These are phyloP conservation scores for Porites lutea DNA, from an alignment of 64 coral and sea anemone species.

Conservation along the genomic window DNA sequence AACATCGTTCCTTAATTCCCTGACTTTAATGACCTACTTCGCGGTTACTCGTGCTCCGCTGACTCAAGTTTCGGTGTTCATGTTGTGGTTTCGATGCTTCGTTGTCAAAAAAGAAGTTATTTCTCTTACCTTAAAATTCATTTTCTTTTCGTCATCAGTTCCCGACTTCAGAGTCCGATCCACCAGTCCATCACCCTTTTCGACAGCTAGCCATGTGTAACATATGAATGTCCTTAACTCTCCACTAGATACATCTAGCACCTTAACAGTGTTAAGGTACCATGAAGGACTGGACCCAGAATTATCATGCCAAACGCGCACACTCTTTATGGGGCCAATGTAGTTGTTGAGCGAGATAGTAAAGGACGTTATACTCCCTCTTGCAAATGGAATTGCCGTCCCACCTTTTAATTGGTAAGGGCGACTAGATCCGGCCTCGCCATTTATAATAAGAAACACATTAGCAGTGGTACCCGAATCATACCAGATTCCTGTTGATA, in stretches of 20 bases:
- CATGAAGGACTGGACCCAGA: constrained; percentile 53
- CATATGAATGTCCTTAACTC: constrained; percentile 17
- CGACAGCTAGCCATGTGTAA: constrained; percentile 59
- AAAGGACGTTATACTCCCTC: constrained; percentile 44
- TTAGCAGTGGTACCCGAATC: constrained; percentile 62
- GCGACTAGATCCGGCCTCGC: constrained; percentile 3
- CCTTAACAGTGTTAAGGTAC: constrained; percentile 48
- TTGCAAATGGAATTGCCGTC: constrained; percentile 49
- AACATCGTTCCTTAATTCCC: too few relatives aligned
- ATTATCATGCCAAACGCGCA: constrained; percentile 74
- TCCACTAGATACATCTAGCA: not conserved
- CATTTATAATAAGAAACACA: constrained; percentile 40
- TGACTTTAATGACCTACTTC: too few relatives aligned
- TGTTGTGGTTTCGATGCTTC: too few relatives aligned
- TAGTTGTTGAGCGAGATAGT: constrained; percentile 31
- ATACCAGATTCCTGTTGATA: constrained; percentile 66
- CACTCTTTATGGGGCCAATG: constrained; percentile 26
- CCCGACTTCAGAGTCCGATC: constrained; percentile 18
- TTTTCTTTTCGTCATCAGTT: not conserved
- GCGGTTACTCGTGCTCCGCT: too few relatives aligned
- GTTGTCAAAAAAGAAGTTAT: not conserved
- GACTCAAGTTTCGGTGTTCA: too few relatives aligned
- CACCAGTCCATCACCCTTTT: constrained; percentile 52
- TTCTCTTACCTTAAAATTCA: not conserved
- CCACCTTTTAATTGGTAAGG: constrained; percentile 18